Percentiles rank a stretch among this genome's conserved stretches.
Conservation (phyloP, 2,888 invertebrate species). For the Nemapogon koenigi region DNA sequence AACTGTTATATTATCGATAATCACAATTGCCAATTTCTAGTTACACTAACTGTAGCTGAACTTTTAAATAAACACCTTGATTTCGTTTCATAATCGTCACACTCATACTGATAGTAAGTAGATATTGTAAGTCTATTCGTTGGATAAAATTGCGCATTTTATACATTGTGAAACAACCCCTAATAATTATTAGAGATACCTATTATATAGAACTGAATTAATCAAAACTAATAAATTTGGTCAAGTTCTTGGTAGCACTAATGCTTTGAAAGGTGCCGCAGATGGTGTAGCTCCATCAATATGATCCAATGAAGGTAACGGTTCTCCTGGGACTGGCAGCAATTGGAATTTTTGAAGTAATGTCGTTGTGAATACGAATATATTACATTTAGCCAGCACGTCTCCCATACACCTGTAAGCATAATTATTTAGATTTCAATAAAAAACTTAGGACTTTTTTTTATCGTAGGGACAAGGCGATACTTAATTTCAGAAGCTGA, state of each 20-base stretch:
- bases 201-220: background rate
- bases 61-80: too few species aligned
- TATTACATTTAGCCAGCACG: conserved; percentile 73
- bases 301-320: conserved; percentile 69
- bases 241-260: conserved; percentile 58
- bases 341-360: conserved; percentile 78
- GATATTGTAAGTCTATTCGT: background rate
- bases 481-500: too few species aligned
- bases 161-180: background rate
- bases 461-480: too few species aligned
- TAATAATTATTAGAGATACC: background rate
- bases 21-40: too few species aligned
- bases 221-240: background rate
- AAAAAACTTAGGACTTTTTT: too few species aligned
- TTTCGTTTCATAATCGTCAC: too few species aligned
- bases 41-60: too few species aligned
- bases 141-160: too few species aligned
- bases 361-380: conserved; percentile 77
- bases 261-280: conserved; percentile 74
- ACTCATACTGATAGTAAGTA: background rate
- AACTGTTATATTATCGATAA: too few species aligned
- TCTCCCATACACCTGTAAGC: conserved; percentile 78
- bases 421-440: conserved; percentile 1
- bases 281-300: conserved; percentile 82
- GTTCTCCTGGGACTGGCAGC: conserved; percentile 67